Percentiles rank a stretch among this genome's conserved stretches.
phyloP scores from a whole-genome alignment of 2,797 vertebrate genomes.

The Neopelma chrysocephalum region DNA sequence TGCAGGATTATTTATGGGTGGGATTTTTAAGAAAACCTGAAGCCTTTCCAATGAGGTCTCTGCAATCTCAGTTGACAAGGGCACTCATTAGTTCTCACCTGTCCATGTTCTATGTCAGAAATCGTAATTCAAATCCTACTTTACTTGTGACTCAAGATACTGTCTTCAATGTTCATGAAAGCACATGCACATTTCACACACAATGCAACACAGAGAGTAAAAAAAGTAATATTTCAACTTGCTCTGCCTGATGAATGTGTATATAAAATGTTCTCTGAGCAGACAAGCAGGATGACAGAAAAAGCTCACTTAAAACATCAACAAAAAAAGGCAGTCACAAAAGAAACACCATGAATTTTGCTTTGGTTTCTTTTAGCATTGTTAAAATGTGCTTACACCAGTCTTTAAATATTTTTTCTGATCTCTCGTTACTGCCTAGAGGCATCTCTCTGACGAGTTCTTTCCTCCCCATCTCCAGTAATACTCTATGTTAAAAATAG shows the following conservation, averaged over 20 bases:
- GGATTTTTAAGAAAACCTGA: neutral
- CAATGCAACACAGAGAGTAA: neutral
- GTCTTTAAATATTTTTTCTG: slow-evolving; percentile 29
- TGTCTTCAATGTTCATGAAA: neutral
- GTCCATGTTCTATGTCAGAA: neutral
- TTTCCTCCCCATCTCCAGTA: neutral
- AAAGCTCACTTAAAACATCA: neutral
- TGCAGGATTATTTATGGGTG: neutral
- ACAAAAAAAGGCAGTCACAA: neutral
- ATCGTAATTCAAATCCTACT: neutral
- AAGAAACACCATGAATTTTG: neutral
- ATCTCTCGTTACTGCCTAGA: neutral
- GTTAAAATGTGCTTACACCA: neutral
- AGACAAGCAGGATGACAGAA: slow-evolving; percentile 7
- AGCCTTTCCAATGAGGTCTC: neutral
- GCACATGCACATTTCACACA: neutral
- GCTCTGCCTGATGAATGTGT: neutral
- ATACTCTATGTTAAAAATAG: neutral
- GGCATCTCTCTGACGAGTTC: neutral
- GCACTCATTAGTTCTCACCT: neutral
- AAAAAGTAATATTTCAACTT: neutral
- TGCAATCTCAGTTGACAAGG: neutral
- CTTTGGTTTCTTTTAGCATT: slow-evolving; percentile 33
- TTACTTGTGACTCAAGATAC: neutral
- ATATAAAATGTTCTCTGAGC: neutral